Evolutionary conservation across 2,888 invertebrate species (phyloP).

Genomic region (Heliconius ethilla): DNA sequence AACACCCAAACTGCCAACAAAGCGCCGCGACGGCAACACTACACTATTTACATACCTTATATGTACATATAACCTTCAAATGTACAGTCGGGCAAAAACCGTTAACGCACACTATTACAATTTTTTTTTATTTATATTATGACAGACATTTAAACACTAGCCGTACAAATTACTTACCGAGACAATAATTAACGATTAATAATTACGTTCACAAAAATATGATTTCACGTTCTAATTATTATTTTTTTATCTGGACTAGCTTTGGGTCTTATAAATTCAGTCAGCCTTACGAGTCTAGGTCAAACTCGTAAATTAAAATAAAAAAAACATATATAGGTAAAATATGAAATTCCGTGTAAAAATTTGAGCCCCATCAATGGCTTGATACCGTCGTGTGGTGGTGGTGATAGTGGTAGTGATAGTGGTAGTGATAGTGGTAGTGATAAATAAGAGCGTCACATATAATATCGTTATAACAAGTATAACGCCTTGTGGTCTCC

Average conservation of each 20-base stretch:
- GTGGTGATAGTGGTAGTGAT: background rate
- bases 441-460: slow-evolving; percentile 28
- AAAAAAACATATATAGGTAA: slow-evolving; percentile 9
- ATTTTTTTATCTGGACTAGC: slow-evolving; percentile 43
- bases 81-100: slow-evolving; percentile 29
- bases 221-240: slow-evolving; percentile 26
- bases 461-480: slow-evolving; percentile 35
- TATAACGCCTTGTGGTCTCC: slow-evolving; percentile 39
- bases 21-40: slow-evolving; percentile 6
- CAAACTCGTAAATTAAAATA: slow-evolving; percentile 7
- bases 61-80: background rate
- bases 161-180: slow-evolving; percentile 40
- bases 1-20: background rate
- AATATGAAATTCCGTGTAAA: background rate
- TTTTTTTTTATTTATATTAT: slow-evolving; percentile 42
- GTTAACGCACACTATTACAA: slow-evolving; percentile 28
- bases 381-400: background rate
- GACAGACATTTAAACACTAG: slow-evolving; percentile 45
- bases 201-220: slow-evolving; percentile 43
- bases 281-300: slow-evolving; percentile 25
- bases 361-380: slow-evolving; percentile 24
- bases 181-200: slow-evolving; percentile 36
- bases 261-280: slow-evolving; percentile 43
- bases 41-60: slow-evolving; percentile 30
- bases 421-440: background rate